phyloP scores from a whole-genome alignment of 2,113 vertebrate species.

The Megaleporinus macrocephalus region DNA sequence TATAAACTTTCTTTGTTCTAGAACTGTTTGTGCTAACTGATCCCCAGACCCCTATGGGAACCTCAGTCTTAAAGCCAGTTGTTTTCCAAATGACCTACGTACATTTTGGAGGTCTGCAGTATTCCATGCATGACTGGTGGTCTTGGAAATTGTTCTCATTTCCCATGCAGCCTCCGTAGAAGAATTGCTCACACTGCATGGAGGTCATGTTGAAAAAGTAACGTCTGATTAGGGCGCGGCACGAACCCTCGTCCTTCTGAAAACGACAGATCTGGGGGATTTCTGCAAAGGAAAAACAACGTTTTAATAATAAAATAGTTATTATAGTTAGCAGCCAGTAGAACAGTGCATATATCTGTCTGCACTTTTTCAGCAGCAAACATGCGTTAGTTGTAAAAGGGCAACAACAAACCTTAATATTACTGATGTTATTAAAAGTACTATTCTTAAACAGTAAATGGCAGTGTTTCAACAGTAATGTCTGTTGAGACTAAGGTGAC shows the following conservation, averaged over 20 bases:
- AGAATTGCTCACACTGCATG: constrained; percentile 86
- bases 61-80: not conserved
- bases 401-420: not conserved
- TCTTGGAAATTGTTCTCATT: constrained; percentile 84
- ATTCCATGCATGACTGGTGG: constrained; percentile 76
- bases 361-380: not conserved
- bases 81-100: constrained; percentile 40
- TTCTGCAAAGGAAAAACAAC: constrained; percentile 71
- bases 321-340: too few relatives aligned
- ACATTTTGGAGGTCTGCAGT: constrained; percentile 85
- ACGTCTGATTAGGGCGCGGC: constrained; percentile 66
- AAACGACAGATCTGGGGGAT: constrained; percentile 85
- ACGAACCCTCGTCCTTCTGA: constrained; percentile 73
- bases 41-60: not conserved
- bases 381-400: not conserved
- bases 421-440: not conserved
- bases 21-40: not conserved
- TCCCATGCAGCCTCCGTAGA: constrained; percentile 78
- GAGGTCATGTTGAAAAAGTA: constrained; percentile 90
- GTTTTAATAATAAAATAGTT: too few relatives aligned
- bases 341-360: not conserved
- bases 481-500: not conserved
- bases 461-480: not conserved
- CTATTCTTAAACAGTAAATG: not conserved
- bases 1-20: too few relatives aligned